Base-by-base conservation (phyloP, 1,140 invertebrate species). In the Aphaenogaster rudis region DNA sequence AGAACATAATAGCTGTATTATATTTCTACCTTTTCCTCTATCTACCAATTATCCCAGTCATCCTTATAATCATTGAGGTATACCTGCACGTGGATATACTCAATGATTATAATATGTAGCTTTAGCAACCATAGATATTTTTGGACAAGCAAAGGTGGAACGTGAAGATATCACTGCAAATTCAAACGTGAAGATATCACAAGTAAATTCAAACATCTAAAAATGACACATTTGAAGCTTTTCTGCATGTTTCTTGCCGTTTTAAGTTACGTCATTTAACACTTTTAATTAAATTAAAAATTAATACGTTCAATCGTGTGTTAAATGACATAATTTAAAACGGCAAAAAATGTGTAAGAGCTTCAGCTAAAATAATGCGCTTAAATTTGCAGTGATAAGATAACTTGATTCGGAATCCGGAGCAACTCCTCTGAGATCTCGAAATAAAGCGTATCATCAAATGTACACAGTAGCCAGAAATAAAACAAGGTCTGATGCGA, bases 1-100 rank as follows among this genome's bases (percentile, higher is more conserved):
- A 78, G 74, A 84, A 90, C 77, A 81, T 88, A 89, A 88, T 86
- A 63, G 52, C 48, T 50, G 33, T 80, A 79, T 88, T 72, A 36
- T 52, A 57, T 84, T 84, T 64, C 69, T 59, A 21, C 17, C 80
- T 63, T 84, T 36, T 84, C 69, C 5, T 76, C 69, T 84, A 74
- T 74, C 69, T 50, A n/a, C n/a, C 54, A 61, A 84, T 84, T 84
- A 84, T 63, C 57, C 7, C 69, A 50, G n/a, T 76, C 39, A 59
- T 63, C 42, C 54, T 45, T 76, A 21, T 84, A 84, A 84, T 74
- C 69, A 63, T 82, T 39, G 52, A n/a, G 52, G 13, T 72, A 57
- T 36, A 61, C 15, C 11, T 72, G 33, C 45, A 50, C 66, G 42
- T 48, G 64, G 48, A 81, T 71, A 42, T 17, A 39, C 15, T 39